Evolutionary conservation across 2,797 vertebrate species (phyloP), one percentile per base, ranked within the genome.

Genomic region (Sebastes hubbsi): DNA sequence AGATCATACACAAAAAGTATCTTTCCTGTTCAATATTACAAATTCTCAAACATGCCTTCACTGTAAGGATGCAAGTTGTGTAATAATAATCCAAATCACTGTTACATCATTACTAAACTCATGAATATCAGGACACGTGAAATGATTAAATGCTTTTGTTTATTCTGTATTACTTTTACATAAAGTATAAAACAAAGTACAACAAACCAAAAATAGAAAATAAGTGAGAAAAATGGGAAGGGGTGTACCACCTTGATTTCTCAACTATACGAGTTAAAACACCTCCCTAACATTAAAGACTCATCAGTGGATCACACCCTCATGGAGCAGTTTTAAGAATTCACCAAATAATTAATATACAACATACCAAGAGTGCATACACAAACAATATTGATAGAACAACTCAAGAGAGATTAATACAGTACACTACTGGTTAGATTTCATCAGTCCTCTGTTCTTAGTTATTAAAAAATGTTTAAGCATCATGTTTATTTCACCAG

Each of bases 121-220:
- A 81, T 34, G 1, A 81, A 85, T 32, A 82, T 61, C 24, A 74
- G 55, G 58, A 85, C 66, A 86, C 46, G 14, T 42, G 22, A 46
- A 80, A 81, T 84, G 88, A 87, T 93, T 92, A 92, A 84, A 92
- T 88, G 84, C 20, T 82, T 94, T 90, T 87, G 78, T 96, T 96
- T 86, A 94, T 95, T 95, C 75, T 90, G 81, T 85, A 93, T 90
- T 90, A 92, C 86, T 87, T 86, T 88, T 82, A 91, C 92, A 94
- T 94, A 82, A 91, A 93, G 92, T 96, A 96, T 93, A 96, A 96
- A 96, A 95, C 89, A 94, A 94, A 94, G 78, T 91, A 92, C 93
- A 92, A 94, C 84, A 90, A 92, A 95, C 90, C 78, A 94, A 95
- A 52, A 94, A 95, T 93, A 95, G 85, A 88, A 95, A 95, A 94